phyloP scores from a whole-genome alignment of 1,140 invertebrate genomes.

The Ceratitis capitata region DNA sequence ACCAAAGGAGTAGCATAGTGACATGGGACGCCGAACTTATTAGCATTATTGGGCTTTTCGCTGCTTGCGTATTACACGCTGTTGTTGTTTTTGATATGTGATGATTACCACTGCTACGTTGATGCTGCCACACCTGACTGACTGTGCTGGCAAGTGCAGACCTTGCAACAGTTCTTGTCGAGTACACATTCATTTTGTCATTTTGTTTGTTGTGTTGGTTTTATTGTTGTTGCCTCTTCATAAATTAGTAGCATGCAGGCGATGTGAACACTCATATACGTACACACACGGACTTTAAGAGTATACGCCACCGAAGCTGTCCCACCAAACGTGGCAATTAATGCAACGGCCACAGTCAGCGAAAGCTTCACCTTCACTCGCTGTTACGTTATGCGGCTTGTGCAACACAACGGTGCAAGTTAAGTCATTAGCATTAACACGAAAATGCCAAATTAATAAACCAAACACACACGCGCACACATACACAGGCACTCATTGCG shows the following conservation, averaged over 20 bases:
- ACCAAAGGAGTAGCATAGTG: not conserved
- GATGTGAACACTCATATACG: not conserved
- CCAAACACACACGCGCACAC: not conserved
- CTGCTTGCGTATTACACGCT: not conserved
- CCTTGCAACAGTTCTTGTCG: not conserved
- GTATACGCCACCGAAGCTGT: not conserved
- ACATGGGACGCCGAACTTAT: not conserved
- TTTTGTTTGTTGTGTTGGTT: not conserved
- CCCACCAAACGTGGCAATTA: too few relatives aligned
- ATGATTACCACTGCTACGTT: not conserved
- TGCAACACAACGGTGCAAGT: slow-evolving; percentile 6
- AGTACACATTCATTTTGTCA: not conserved
- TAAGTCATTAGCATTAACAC: slow-evolving; percentile 43
- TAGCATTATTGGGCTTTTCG: not conserved
- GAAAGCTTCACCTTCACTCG: not conserved
- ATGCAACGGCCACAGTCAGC: not conserved
- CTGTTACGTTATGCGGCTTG: not conserved
- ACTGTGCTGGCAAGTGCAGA: not conserved
- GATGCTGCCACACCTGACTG: not conserved
- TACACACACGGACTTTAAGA: not conserved
- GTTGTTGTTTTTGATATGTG: not conserved
- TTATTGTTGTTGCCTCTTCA: slow-evolving; percentile 10
- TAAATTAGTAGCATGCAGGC: slow-evolving; percentile 15
- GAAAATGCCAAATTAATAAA: slow-evolving; percentile 42
- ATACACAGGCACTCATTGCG: not conserved